These are phyloP conservation scores for Eurytoma adleriae DNA, from an alignment of 2,888 invertebrate species.

Conservation along the genomic window DNA sequence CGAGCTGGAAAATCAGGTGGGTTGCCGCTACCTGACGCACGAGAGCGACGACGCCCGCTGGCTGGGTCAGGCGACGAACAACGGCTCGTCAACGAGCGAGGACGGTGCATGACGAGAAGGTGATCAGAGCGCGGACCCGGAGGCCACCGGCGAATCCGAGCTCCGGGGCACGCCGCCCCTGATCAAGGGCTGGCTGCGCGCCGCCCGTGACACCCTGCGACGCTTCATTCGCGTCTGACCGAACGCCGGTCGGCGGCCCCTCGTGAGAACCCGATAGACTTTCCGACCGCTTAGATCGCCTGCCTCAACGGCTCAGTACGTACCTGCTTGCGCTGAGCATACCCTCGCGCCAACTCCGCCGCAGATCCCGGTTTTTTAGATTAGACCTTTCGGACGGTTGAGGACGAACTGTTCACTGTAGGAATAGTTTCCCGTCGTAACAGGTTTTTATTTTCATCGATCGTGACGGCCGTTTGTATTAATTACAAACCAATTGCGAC, in stretches of 20 bases:
- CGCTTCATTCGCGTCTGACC: conserved; percentile 73
- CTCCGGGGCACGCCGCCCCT: conserved; percentile 61
- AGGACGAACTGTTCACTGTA: too few relatives aligned
- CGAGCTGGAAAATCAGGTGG: conserved; percentile 86
- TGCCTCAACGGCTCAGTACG: too few relatives aligned
- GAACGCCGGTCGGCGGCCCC: conserved; percentile 10
- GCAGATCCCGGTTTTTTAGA: too few relatives aligned
- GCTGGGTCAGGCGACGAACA: conserved; percentile 77
- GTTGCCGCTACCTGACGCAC: conserved; percentile 90
- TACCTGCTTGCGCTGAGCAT: not conserved
- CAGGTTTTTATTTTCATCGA: too few relatives aligned
- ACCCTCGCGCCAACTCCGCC: too few relatives aligned
- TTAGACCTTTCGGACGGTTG: too few relatives aligned
- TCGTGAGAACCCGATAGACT: not conserved
- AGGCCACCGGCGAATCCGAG: conserved; percentile 68
- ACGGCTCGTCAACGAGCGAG: conserved; percentile 57
- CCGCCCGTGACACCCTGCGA: conserved; percentile 72
- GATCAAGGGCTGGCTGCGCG: conserved; percentile 77
- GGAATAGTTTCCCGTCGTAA: too few relatives aligned
- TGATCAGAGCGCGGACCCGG: conserved; percentile 61
- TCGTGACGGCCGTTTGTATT: too few relatives aligned
- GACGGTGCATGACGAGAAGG: conserved; percentile 67
- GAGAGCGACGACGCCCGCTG: conserved; percentile 96
- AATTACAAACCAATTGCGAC: too few relatives aligned
- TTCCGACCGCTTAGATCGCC: too few relatives aligned